Conservation (phyloP, 2,888 invertebrate species). For the Thymelicus acteon region DNA sequence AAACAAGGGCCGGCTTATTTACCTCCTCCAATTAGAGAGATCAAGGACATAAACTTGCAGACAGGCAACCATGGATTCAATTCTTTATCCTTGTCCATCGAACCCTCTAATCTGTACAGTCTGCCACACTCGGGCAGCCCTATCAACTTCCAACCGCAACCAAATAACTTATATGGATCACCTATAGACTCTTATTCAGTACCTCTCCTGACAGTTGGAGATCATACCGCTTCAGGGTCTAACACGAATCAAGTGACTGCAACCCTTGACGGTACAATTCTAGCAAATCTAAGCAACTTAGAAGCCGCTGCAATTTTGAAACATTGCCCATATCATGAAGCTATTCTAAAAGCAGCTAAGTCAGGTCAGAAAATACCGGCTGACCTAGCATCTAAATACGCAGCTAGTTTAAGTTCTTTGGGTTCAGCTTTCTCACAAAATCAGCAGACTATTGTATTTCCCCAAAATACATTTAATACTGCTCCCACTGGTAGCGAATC, state of each 20-base stretch:
- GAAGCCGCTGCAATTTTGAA: conserved; percentile 79
- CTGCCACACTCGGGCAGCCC: conserved; percentile 78
- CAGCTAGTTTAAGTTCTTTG: conserved; percentile 80
- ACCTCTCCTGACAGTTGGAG: conserved; percentile 78
- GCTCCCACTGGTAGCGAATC: conserved; percentile 60
- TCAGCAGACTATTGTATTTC: conserved; percentile 59
- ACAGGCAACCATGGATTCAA: conserved; percentile 57
- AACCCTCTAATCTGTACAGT: conserved; percentile 80
- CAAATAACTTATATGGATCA: conserved; percentile 70
- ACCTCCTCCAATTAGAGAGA: conserved; percentile 87
- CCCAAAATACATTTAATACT: conserved; percentile 59
- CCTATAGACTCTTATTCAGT: conserved; percentile 82
- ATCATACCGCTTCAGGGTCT: conserved; percentile 79
- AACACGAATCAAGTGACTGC: conserved; percentile 67
- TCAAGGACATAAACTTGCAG: conserved; percentile 74
- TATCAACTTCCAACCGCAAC: conserved; percentile 75
- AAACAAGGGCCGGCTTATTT: conserved; percentile 83
- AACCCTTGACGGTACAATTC: conserved; percentile 68
- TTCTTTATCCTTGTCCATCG: conserved; percentile 72
- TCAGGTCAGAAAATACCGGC: conserved; percentile 75
- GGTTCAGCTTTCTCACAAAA: conserved; percentile 79
- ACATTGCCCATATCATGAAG: conserved; percentile 81
- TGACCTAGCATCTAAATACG: conserved; percentile 79
- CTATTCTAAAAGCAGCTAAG: conserved; percentile 75
- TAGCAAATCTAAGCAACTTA: conserved; percentile 69